Evolutionary conservation across 1,140 invertebrate genomes (phyloP), one percentile per base, ranked within the genome.

Genomic region (Zaprionus ornatus): DNA sequence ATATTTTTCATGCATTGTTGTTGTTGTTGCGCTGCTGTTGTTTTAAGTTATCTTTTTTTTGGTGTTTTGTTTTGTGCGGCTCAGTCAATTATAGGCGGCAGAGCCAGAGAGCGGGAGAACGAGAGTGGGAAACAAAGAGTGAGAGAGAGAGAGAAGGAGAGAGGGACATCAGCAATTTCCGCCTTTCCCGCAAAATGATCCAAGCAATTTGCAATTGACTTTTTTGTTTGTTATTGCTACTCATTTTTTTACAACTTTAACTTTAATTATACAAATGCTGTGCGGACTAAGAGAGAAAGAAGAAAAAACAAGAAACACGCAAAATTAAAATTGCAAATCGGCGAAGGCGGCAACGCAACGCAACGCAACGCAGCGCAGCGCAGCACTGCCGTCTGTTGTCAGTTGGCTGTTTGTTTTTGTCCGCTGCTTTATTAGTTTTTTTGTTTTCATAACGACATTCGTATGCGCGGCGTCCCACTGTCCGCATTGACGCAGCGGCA

Each of bases 401-500:
- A 19, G 72, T 64, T 60, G 62, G 42, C 61, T 55, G 68, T 90
- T 82, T 90, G 86, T 90, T 90, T 86, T 90, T 90, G 86, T 90
- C 82, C 76, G 85, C 79, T 82, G 54, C 84, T 90, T 90, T 90
- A 90, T 90, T 90, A 85, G 86, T 77, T 77, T 90, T 88, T 88
- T 88, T 90, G 85, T 90, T 90, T 90, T 90, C 82, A 86, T 88
- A 90, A 79, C 82, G 73, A 74, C 73, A 90, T 90, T 90, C 85
- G 85, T 78, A 80, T 78, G 80, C 84, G 60, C 54, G 71, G 32
- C 50, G 74, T 60, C 32, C 56, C 62, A 66, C 61, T 77, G 74
- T 73, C 70, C 68, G 48, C 68, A 61, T 64, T 71, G 61, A 35
- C 29, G 66, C 40, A 57, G 48, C 48, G 27, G 55, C 60, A 65